Conservation (phyloP, 2,888 invertebrate species). For the Pelosia muscerda region DNA sequence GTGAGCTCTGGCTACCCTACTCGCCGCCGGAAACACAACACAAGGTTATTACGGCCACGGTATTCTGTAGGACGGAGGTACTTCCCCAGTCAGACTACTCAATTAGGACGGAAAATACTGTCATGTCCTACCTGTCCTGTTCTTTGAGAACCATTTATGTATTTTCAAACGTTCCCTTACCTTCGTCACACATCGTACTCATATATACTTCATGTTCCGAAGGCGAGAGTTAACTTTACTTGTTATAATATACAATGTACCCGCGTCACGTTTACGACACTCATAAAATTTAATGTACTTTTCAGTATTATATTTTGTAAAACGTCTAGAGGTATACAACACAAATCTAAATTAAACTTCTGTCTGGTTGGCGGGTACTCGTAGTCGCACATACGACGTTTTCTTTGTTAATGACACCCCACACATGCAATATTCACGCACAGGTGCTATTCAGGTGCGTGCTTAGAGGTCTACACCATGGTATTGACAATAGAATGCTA, state of each 20-base stretch:
- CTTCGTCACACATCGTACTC: background rate
- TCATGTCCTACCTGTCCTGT: background rate
- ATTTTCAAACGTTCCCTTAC: background rate
- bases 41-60: too few species aligned
- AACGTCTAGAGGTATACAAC: background rate
- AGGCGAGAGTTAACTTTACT: background rate
- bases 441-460: too few species aligned
- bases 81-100: too few species aligned
- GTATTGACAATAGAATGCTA: too few species aligned
- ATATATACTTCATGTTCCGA: conserved; percentile 8
- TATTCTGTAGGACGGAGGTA: too few species aligned
- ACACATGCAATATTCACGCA: too few species aligned
- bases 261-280: too few species aligned
- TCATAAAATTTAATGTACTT: background rate
- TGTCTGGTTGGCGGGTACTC: background rate
- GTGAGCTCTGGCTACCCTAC: too few species aligned
- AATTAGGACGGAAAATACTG: too few species aligned
- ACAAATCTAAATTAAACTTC: background rate
- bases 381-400: too few species aligned
- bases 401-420: background rate
- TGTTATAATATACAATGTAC: background rate
- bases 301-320: background rate
- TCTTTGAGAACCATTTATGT: background rate
- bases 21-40: too few species aligned
- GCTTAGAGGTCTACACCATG: too few species aligned